Base-by-base conservation (phyloP, 2,888 invertebrate species). In the Reticulitermes lucifugus region DNA sequence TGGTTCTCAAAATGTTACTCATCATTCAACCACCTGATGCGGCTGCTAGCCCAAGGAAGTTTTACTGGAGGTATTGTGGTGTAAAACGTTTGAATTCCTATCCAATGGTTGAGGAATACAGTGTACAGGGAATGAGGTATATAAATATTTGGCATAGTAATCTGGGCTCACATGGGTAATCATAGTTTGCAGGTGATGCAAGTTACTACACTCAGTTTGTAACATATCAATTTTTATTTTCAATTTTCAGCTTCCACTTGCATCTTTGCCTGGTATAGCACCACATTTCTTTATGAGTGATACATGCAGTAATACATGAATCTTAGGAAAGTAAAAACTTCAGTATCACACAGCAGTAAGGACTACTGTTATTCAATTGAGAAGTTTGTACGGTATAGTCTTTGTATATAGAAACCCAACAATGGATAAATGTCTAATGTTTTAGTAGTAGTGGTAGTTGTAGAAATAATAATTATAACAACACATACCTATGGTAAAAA, bases 371-470 rank as follows among this genome's bases (percentile, higher is more conserved):
- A 60, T n/a, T 80, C 41, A n/a, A 29, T 59, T 55, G 59, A 80
- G n/a, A 55, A 80, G 80, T 59, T 51, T 80, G 59, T 29, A 21
- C 60, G 35, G 65, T 75, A 35, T 41, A 83, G 55, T 75, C 77
- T 59, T 35, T 83, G 35, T 83, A 55, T 81, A 79, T 85, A 85
- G 83, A 85, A 85, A 85, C 85, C 71, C 79, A 85, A 85, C 85
- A 85, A 85, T 77, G 75, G 77, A 85, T 85, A 85, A 85, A 85
- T 79, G 85, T 85, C 85, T 85, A 83, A 85, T 83, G 65, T 79
- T 84, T 83, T 83, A 83, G 83, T 83, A 79, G 60, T 70, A 46
- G 10, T 46, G 46, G 46, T 46, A 46, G 46, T 46, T 12, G 55
- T 70, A 83, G 60, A 70, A 83, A 71, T 83, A 71, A 83, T 83